Base-by-base conservation (phyloP, 2,113 vertebrate genomes). In the Upupa epops region DNA sequence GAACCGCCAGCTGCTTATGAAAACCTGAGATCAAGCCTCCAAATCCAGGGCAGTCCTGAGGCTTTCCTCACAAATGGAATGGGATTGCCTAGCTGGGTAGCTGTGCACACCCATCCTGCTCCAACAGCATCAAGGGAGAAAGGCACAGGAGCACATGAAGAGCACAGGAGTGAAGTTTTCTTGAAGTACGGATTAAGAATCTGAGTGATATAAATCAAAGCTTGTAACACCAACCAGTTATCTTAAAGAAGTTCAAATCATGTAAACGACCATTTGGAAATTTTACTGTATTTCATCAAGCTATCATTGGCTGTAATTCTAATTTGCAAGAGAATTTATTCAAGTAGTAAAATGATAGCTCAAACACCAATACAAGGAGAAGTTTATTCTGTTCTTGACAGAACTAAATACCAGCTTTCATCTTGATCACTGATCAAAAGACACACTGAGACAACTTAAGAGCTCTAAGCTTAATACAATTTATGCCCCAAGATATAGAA, bases 41-140 rank as follows among this genome's bases (percentile, higher is more conserved):
- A 6, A 52, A 70, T 3, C 13, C 46, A 60, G 59, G 3, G 34
- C 54, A 76, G 34, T 68, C 7, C 37, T 32, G 48, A 77, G 17
- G 16, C 24, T 15, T 70, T 66, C 55, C 45, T 65, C 36, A 7
- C 0, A 2, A 31, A 11, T 0, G 28, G 20, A 45, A 5, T 26
- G 40, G 28, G 42, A 24, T 25, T 22, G 21, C 17, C 42, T 21
- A 49, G 9, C 32, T 66, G 46, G 22, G 7, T 13, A 49, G 29
- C 51, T 46, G 24, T 1, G 1, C 54, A 61, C 40, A 42, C 40
- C 5, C 32, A 56, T 9, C 17, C 81, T 59, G 29, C 34, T 88
- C 19, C 59, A 45, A 31, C 29, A 73, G 8, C 13, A 63, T 11
- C 15, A 2, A 46, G n/a, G 25, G 22, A 52, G 17, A 48, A 82